phyloP scores from a whole-genome alignment of 2,888 invertebrate species.

The Xestia ashworthii region DNA sequence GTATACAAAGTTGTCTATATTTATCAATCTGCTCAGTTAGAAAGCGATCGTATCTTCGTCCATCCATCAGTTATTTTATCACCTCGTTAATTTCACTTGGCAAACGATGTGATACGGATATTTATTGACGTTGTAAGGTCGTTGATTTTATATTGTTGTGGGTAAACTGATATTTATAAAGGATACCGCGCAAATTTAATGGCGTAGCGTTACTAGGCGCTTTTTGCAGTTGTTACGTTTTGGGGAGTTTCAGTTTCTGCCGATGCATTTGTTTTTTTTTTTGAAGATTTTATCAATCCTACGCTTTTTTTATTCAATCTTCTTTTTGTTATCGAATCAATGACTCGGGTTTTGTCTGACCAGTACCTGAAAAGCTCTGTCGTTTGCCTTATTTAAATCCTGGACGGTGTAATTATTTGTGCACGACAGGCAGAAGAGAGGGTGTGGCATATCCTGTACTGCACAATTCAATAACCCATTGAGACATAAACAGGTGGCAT shows the following conservation, averaged over 20 bases:
- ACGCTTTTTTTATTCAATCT: no score
- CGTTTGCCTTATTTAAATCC: no score
- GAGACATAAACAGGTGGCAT: slow-evolving; percentile 13
- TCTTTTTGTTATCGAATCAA: no score
- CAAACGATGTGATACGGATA: slow-evolving; percentile 18
- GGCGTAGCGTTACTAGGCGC: neutral
- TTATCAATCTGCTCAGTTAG: slow-evolving; percentile 38
- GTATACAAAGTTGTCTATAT: slow-evolving; percentile 5
- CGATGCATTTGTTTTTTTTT: neutral
- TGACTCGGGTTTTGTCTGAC: no score
- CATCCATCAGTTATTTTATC: slow-evolving; percentile 33
- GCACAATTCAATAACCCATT: neutral
- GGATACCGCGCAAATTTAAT: neutral
- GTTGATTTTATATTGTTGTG: slow-evolving; percentile 12
- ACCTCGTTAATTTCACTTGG: slow-evolving; percentile 47
- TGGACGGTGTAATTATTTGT: no score
- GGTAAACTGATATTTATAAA: neutral
- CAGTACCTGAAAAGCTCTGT: no score
- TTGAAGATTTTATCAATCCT: neutral
- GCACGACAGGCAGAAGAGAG: no score
- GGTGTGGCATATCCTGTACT: no score
- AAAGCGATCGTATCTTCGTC: slow-evolving; percentile 36
- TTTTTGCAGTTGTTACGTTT: neutral
- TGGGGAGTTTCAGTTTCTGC: neutral
- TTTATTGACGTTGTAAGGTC: slow-evolving; percentile 7